phyloP scores from a whole-genome alignment of 2,113 vertebrate species.

The Aspidoscelis tigris region DNA sequence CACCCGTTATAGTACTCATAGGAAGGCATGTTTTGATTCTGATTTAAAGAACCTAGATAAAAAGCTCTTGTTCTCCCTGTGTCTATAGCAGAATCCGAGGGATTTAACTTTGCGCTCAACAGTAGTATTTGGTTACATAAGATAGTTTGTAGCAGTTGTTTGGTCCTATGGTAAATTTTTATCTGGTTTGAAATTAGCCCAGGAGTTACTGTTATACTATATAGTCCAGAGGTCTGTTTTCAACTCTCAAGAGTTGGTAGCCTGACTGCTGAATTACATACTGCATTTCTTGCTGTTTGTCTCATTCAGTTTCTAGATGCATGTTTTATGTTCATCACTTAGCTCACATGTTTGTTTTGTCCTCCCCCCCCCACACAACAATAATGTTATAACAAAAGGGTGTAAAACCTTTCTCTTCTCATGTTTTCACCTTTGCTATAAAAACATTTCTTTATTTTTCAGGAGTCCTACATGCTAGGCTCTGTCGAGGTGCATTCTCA shows the following conservation, averaged over 20 bases:
- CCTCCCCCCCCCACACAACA: not conserved
- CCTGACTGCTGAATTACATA: not conserved
- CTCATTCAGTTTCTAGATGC: not conserved
- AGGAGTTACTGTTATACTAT: too few relatives aligned
- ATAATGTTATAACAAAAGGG: not conserved
- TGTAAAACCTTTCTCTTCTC: not conserved
- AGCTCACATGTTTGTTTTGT: conserved; percentile 3
- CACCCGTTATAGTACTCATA: too few relatives aligned
- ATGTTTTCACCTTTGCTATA: conserved; percentile 30
- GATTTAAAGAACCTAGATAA: not conserved
- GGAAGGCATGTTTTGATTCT: not conserved
- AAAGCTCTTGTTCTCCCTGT: too few relatives aligned
- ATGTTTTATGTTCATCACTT: conserved; percentile 31
- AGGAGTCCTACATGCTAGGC: conserved; percentile 7
- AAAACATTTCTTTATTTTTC: conserved; percentile 15
- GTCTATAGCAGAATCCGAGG: not conserved
- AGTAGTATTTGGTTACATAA: not conserved
- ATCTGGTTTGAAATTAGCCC: not conserved
- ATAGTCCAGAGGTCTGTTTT: not conserved
- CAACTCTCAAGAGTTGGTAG: too few relatives aligned
- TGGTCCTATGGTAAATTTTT: not conserved
- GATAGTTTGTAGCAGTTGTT: not conserved
- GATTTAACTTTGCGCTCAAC: not conserved
- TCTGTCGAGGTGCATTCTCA: conserved; percentile 34
- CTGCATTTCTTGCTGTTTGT: not conserved